Evolutionary conservation across 1,140 invertebrate genomes (phyloP), one percentile per base, ranked within the genome.

Genomic region (Dermatophagoides farinae): DNA sequence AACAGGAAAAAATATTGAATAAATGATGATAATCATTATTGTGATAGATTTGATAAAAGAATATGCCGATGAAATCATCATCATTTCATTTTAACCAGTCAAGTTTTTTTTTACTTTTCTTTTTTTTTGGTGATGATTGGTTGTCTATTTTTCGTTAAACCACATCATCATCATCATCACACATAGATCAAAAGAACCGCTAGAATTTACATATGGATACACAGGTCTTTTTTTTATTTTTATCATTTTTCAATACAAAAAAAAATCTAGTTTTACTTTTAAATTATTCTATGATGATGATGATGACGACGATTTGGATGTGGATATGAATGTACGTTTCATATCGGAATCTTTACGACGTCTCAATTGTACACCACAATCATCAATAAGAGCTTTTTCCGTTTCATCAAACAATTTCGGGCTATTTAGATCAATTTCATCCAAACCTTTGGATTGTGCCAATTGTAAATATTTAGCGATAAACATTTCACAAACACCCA

Each of bases 391-490:
- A 11, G 31, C 6, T 11, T 39, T 25, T 44, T 55, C 53, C 12
- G 53, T 55, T 20, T 37, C 53, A 44, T 20, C 31, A 31, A 55
- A 55, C 6, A 55, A 14, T 18, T 14, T 5, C 9, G 39, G 16
- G 8, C 25, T 14, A 25, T 55, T 37, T 23, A 55, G 31, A 25
- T 55, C 53, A 38, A 55, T 55, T n/a, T 14, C 14, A n/a, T 25
- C 53, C 12, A 11, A 14, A 25, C 14, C 12, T n/a, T 11, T 14
- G 1, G 31, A 16, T 25, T 55, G 14, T 14, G 53, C 53, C 25
- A 55, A 44, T 44, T 55, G 53, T 20, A 55, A 25, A 25, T 55
- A 55, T 25, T 55, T 55, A 6, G 14, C 25, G 14, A 55, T 55
- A 23, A 55, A 55, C 53, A 55, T 37, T 20, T 55, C 53, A 55